Evolutionary conservation across 2,888 invertebrate genomes (phyloP), one percentile per base, ranked within the genome.

Genomic region (Platypus cylindrus): DNA sequence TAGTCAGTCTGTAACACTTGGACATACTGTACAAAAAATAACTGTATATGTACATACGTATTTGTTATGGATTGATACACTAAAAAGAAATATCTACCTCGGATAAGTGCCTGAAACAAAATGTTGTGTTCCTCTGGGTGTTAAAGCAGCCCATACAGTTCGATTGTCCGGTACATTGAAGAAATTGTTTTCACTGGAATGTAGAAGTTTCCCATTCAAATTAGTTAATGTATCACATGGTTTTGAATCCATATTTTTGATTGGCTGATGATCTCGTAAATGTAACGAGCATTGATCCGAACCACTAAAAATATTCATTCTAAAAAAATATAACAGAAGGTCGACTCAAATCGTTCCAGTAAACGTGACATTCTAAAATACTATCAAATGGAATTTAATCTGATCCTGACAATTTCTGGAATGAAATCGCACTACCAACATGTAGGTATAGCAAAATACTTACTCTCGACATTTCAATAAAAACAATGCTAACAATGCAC

Each of bases 401-500:
- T n/a, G n/a, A n/a, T n/a, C n/a, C n/a, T n/a, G n/a, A n/a, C n/a
- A n/a, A n/a, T n/a, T n/a, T n/a, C n/a, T n/a, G n/a, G n/a, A n/a
- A n/a, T n/a, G n/a, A n/a, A n/a, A n/a, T n/a, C n/a, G n/a, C n/a
- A n/a, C n/a, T n/a, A n/a, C n/a, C n/a, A n/a, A n/a, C n/a, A n/a
- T n/a, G n/a, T n/a, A n/a, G 15, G 7, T 13, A 27, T 8, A 12
- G 4, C 13, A 20, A 20, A 20, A 20, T 20, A 75, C 78, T 73
- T 64, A 86, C 85, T 85, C 82, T 71, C 84, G 71, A 60, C 84
- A 85, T 59, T 82, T 80, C 42, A 86, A 70, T 32, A 86, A 67
- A 53, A 85, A 76, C 36, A 85, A 67, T 0, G 85, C 83, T 20
- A 86, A 63, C 14, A 86, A 62, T 3, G 83, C 78, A 9, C 83